These are phyloP conservation scores for Cosmia pyralina DNA, from an alignment of 2,888 invertebrate genomes.

Conservation along the genomic window DNA sequence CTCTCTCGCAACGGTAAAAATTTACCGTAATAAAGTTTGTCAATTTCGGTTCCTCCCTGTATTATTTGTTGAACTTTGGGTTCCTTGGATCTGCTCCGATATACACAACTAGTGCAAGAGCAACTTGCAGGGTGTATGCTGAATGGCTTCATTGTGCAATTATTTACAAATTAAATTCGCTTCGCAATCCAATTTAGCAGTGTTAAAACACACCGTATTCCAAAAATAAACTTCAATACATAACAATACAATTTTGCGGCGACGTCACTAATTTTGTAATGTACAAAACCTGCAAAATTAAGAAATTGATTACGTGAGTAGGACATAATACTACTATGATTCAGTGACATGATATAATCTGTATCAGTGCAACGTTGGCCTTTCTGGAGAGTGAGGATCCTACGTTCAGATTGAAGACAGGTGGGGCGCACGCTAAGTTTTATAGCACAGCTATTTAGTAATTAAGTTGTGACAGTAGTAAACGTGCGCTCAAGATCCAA, in stretches of 20 bases:
- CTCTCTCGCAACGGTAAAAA: conserved; percentile 74
- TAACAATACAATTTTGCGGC: conserved; percentile 44
- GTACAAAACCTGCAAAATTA: conserved; percentile 48
- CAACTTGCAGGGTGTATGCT: conserved; percentile 56
- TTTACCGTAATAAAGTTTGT: conserved; percentile 71
- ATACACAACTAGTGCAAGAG: conserved; percentile 69
- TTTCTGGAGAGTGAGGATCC: neutral
- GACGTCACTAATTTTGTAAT: conserved; percentile 36
- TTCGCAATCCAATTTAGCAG: conserved; percentile 31
- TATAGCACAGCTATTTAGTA: no score
- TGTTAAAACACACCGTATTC: conserved; percentile 43
- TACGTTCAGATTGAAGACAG: no score
- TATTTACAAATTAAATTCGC: conserved; percentile 31
- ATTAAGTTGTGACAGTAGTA: neutral
- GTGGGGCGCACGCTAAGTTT: neutral
- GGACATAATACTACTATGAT: neutral
- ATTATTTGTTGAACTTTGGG: conserved; percentile 54
- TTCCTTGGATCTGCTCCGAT: conserved; percentile 55
- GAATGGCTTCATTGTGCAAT: conserved; percentile 46
- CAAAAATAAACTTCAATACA: conserved; percentile 33
- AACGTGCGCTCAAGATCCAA: neutral
- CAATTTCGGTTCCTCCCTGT: conserved; percentile 65
- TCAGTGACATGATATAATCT: neutral
- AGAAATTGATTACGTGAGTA: neutral
- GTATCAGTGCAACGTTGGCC: neutral